Conservation (phyloP, 2,797 vertebrate species). For the Picus viridis region DNA sequence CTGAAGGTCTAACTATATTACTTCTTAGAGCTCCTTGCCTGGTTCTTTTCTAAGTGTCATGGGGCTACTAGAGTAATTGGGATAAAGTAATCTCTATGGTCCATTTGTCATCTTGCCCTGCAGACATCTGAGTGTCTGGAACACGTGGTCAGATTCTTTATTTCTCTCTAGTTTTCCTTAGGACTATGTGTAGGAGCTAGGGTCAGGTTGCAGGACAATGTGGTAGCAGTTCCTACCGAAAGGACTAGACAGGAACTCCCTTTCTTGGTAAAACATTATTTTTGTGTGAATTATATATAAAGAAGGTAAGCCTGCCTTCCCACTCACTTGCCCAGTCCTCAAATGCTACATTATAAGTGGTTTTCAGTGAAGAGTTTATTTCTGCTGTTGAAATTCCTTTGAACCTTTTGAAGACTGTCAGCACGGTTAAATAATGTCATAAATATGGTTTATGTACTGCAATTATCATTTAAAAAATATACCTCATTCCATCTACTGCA, state of each 20-base stretch:
- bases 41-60: not conserved
- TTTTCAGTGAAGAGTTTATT: not conserved
- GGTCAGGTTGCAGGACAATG: not conserved
- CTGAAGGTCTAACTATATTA: not conserved
- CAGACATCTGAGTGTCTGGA: not conserved
- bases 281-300: not conserved
- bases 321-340: not conserved
- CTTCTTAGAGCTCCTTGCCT: not conserved
- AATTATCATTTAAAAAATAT: not conserved
- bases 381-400: not conserved
- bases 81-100: not conserved
- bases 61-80: not conserved
- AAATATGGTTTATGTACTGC: not conserved
- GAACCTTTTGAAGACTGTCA: not conserved
- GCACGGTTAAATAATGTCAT: not conserved
- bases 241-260: accelerated
- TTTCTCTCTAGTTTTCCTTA: not conserved
- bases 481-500: not conserved
- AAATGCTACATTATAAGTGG: not conserved
- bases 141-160: not conserved
- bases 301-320: not conserved
- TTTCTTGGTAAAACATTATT: not conserved
- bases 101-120: not conserved
- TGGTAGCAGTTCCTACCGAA: not conserved
- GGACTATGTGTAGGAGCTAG: not conserved